phyloP scores from a whole-genome alignment of 2,113 vertebrate genomes.

The Oryzias javanicus region DNA sequence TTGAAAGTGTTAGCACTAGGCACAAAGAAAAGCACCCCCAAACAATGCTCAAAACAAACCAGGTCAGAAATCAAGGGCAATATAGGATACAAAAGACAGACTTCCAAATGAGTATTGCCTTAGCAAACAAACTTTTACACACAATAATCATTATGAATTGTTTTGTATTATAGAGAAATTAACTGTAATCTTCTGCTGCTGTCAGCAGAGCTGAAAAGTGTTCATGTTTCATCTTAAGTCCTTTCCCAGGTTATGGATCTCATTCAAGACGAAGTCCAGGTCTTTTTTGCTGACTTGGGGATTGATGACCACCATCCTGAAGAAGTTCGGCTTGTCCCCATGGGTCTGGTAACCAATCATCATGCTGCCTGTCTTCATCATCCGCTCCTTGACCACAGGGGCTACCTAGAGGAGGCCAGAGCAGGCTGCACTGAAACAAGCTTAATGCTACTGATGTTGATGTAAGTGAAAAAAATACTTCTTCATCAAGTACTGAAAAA shows the following conservation, averaged over 20 bases:
- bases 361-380: conserved; percentile 86
- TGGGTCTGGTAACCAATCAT: conserved; percentile 87
- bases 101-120: too few species aligned
- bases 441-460: not conserved
- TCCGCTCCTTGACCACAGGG: conserved; percentile 83
- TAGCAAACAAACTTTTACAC: too few species aligned
- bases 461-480: not conserved
- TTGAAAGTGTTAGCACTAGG: too few species aligned
- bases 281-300: conserved; percentile 80
- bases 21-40: too few species aligned
- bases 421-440: too few species aligned
- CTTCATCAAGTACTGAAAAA: too few species aligned
- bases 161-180: too few species aligned
- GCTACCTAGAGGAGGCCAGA: conserved; percentile 75
- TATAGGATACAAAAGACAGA: too few species aligned
- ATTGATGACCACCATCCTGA: conserved; percentile 85
- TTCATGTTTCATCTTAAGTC: conserved; percentile 72
- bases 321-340: conserved; percentile 81
- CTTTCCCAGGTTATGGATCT: conserved; percentile 80
- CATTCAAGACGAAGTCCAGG: conserved; percentile 85
- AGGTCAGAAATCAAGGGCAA: too few species aligned
- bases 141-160: too few species aligned
- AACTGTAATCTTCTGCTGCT: too few species aligned
- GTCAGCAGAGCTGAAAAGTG: not conserved
- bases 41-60: too few species aligned